Conservation (phyloP, 2,113 vertebrate genomes). For the Patagioenas fasciata region DNA sequence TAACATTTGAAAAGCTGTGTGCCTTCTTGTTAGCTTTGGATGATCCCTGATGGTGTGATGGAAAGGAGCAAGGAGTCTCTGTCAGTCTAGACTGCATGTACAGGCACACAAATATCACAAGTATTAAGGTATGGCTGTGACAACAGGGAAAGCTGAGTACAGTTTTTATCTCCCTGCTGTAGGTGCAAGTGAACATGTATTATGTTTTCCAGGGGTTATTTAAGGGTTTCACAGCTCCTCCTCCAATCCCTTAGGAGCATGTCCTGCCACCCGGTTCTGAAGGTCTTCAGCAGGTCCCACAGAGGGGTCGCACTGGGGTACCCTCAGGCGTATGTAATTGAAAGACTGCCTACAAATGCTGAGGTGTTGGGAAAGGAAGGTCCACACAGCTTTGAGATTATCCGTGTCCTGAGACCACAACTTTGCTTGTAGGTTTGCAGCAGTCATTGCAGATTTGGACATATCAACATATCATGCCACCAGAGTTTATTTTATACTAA, state of each 20-base stretch:
- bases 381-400: neutral
- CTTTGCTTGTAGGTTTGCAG: neutral
- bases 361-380: neutral
- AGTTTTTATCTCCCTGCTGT: neutral
- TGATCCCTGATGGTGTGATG: neutral
- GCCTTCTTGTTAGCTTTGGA: neutral
- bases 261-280: neutral
- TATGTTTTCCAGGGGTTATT: neutral
- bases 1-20: accelerated
- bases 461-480: neutral
- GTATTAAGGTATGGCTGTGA: neutral
- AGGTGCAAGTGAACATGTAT: accelerated
- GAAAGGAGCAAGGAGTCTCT: neutral
- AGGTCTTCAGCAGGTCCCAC: neutral
- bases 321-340: accelerated
- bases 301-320: accelerated
- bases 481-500: neutral
- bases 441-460: neutral
- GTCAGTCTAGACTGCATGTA: neutral
- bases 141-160: neutral
- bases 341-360: neutral
- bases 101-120: neutral
- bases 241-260: neutral
- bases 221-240: neutral
- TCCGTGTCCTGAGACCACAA: neutral